Evolutionary conservation across 2,888 invertebrate species (phyloP).

Genomic region (Coelopa pilipes): DNA sequence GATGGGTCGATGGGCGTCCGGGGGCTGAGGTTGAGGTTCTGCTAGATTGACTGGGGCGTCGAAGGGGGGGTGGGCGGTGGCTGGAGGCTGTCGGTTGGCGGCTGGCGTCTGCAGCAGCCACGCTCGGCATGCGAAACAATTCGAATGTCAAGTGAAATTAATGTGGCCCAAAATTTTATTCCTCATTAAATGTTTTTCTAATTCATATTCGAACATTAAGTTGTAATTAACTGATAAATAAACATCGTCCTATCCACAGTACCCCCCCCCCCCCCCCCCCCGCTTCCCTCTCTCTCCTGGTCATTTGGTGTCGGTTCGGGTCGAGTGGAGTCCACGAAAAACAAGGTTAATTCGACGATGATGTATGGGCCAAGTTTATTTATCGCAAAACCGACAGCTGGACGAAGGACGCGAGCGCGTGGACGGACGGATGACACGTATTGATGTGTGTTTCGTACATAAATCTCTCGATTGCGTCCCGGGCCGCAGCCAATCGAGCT

Average conservation of each 20-base stretch:
- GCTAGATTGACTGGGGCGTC: too few relatives aligned
- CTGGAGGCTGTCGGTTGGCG: not conserved
- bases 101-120: not conserved
- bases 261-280: too few relatives aligned
- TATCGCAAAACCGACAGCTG: constrained; percentile 9
- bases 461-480: too few relatives aligned
- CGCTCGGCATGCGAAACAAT: constrained; percentile 16
- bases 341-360: constrained; percentile 8
- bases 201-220: constrained; percentile 29
- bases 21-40: too few relatives aligned
- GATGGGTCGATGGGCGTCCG: too few relatives aligned
- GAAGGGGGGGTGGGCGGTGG: not conserved
- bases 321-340: not conserved
- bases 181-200: constrained; percentile 28
- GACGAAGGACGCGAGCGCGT: too few relatives aligned
- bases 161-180: constrained; percentile 29
- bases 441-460: too few relatives aligned
- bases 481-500: too few relatives aligned
- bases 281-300: too few relatives aligned
- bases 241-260: not conserved
- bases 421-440: too few relatives aligned
- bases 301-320: not conserved
- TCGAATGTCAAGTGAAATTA: constrained; percentile 30
- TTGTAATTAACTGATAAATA: constrained; percentile 34
- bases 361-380: constrained; percentile 25